Percentiles rank a stretch among this genome's conserved stretches.
These are phyloP conservation scores for Rhizomys pruinosus DNA, from an alignment of 2,113 vertebrate species.

Conservation along the genomic window DNA sequence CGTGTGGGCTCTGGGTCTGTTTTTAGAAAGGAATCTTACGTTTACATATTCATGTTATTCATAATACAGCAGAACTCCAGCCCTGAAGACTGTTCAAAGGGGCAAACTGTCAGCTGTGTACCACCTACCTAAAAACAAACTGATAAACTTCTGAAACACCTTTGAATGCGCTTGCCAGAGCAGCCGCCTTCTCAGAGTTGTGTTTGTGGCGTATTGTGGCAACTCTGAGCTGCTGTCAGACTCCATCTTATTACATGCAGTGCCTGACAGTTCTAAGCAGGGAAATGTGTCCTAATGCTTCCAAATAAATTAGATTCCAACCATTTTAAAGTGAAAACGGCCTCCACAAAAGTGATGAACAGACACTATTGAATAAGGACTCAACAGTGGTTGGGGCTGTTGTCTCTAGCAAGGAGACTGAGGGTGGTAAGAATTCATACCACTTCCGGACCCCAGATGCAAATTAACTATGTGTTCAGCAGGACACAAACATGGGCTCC, in stretches of 20 bases:
- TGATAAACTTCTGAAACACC: constrained; percentile 60
- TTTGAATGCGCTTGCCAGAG: not conserved
- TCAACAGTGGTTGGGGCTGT: not conserved
- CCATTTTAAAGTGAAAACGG: constrained; percentile 76
- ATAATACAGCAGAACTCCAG: not conserved
- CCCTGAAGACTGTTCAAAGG: constrained; percentile 49
- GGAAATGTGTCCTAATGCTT: constrained; percentile 70
- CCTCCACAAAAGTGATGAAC: constrained; percentile 68
- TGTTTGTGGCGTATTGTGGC: not conserved
- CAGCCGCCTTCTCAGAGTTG: not conserved
- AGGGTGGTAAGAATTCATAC: constrained; percentile 28
- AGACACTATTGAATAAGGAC: constrained; percentile 57
- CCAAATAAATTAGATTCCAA: constrained; percentile 79
- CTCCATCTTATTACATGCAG: constrained; percentile 60
- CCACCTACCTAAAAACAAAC: constrained; percentile 51
- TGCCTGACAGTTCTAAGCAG: constrained; percentile 70
- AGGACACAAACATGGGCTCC: constrained; percentile 44
- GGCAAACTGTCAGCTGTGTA: not conserved
- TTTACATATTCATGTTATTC: constrained; percentile 43
- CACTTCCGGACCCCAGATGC: constrained; percentile 57
- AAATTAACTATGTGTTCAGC: constrained; percentile 73
- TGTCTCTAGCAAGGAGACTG: constrained; percentile 5
- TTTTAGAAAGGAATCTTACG: constrained; percentile 35
- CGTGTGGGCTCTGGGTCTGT: not conserved
- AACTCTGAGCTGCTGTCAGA: constrained; percentile 55